phyloP scores from a whole-genome alignment of 2,888 invertebrate genomes.

The Campoletis raptor region DNA sequence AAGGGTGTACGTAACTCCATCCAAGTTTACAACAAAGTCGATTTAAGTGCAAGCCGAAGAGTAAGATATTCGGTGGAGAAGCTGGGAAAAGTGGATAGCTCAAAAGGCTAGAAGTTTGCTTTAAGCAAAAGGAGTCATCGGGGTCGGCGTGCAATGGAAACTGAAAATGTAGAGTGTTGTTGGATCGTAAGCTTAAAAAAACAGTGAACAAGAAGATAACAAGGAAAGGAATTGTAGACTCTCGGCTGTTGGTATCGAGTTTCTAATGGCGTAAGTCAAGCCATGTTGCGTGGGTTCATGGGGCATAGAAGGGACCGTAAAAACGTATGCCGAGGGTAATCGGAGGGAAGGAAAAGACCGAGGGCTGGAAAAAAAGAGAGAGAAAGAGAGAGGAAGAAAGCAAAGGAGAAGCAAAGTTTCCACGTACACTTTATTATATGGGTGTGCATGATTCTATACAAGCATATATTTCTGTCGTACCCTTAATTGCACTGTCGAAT shows the following conservation, averaged over 20 bases:
- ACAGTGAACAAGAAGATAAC: conserved; percentile 28
- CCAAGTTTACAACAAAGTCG: conserved; percentile 9
- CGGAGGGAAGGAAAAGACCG: conserved; percentile 77
- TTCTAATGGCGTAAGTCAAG: conserved; percentile 82
- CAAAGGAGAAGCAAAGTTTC: conserved; percentile 11
- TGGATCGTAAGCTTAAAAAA: conserved; percentile 6
- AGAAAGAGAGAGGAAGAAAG: conserved; percentile 31
- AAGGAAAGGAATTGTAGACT: conserved; percentile 65
- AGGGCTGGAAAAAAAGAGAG: conserved; percentile 39
- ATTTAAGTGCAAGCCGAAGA: conserved; percentile 21
- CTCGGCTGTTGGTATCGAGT: conserved; percentile 76
- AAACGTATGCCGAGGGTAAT: conserved; percentile 80
- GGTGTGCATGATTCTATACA: conserved; percentile 5
- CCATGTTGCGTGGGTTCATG: conserved; percentile 60
- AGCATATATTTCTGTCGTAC: conserved; percentile 66
- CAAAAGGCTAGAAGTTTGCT: conserved; percentile 10
- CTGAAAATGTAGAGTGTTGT: conserved; percentile 36
- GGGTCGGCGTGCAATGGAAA: background rate
- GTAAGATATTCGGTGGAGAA: background rate
- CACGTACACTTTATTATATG: conserved; percentile 37
- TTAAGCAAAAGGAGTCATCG: conserved; percentile 8
- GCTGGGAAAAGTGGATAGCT: conserved; percentile 9
- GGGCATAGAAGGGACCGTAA: conserved; percentile 73
- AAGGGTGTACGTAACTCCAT: conserved; percentile 11
- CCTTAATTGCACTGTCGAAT: conserved; percentile 79